phyloP scores from a whole-genome alignment of 64 coral and sea anemone genomes.

The Montipora cactus region DNA sequence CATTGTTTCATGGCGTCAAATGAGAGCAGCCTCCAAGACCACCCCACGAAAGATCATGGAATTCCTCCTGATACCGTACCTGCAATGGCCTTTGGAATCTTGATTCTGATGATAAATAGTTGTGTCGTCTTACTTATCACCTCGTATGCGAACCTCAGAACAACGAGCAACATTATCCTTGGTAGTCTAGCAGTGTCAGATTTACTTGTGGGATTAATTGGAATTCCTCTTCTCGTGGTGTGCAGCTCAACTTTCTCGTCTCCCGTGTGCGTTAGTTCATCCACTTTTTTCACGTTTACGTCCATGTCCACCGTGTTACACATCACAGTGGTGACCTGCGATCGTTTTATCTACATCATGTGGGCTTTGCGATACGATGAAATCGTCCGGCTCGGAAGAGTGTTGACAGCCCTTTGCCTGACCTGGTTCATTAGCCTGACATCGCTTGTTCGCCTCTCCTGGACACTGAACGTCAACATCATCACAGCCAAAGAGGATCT shows the following conservation, averaged over 20 bases:
- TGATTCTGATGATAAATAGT: slow-evolving; percentile 47
- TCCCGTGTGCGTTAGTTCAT: slow-evolving; percentile 11
- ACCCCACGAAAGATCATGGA: neutral
- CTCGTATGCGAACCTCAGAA: neutral
- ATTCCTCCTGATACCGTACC: neutral
- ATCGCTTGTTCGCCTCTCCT: slow-evolving; percentile 45
- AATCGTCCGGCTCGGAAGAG: slow-evolving; percentile 31
- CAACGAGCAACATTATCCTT: slow-evolving; percentile 52
- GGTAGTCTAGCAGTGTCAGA: slow-evolving; percentile 53
- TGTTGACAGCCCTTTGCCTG: neutral
- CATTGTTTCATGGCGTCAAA: neutral
- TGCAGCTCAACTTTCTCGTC: neutral
- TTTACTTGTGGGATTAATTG: slow-evolving; percentile 31
- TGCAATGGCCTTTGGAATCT: neutral
- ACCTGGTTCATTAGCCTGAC: slow-evolving; percentile 25
- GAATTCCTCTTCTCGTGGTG: slow-evolving; percentile 21
- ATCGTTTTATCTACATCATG: slow-evolving; percentile 55
- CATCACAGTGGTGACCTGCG: slow-evolving; percentile 53
- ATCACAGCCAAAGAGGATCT: slow-evolving; percentile 31
- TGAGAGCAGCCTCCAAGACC: neutral
- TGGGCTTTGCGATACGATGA: slow-evolving; percentile 49
- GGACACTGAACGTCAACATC: slow-evolving; percentile 40
- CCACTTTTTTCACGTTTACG: slow-evolving; percentile 48
- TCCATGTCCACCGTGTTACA: slow-evolving; percentile 62
- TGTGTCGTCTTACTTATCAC: slow-evolving; percentile 33